Evolutionary conservation across 2,888 invertebrate species (phyloP).

Genomic region (Brachyopa scutellaris): DNA sequence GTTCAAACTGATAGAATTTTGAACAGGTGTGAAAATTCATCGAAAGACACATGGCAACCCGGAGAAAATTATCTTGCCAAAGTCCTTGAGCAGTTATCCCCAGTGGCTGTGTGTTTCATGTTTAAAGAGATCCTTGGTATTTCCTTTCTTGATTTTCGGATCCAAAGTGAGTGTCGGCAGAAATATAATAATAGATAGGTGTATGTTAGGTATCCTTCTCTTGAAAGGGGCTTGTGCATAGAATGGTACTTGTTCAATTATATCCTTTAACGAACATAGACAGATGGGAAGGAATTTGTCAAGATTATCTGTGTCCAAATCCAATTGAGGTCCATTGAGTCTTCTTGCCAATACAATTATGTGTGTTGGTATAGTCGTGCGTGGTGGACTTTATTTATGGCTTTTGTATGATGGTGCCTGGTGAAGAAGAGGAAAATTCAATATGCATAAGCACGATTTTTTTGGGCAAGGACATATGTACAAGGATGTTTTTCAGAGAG

Average conservation of each 20-base stretch:
- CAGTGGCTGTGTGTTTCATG: neutral
- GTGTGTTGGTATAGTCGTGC: neutral
- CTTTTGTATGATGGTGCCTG: slow-evolving; percentile 17
- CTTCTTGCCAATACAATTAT: neutral
- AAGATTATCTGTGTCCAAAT: slow-evolving; percentile 57
- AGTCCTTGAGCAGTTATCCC: neutral
- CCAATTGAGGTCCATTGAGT: slow-evolving; percentile 43
- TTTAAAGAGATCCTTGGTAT: neutral
- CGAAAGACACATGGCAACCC: slow-evolving; percentile 21
- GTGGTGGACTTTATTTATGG: slow-evolving; percentile 42
- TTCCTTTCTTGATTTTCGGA: neutral
- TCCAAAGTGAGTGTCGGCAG: neutral
- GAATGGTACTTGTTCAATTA: slow-evolving; percentile 7
- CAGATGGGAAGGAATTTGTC: slow-evolving; percentile 55
- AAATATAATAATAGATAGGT: neutral
- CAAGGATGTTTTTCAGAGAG: neutral
- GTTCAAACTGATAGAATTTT: neutral
- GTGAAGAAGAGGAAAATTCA: neutral
- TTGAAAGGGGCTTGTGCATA: slow-evolving; percentile 5
- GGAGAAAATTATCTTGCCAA: slow-evolving; percentile 23
- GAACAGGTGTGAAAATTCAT: slow-evolving; percentile 34
- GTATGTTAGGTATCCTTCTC: neutral
- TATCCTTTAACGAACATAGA: slow-evolving; percentile 35
- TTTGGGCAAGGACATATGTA: neutral
- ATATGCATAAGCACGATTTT: slow-evolving; percentile 4